These are phyloP conservation scores for Trachelus troglodyta DNA, from an alignment of 2,888 invertebrate species.

Conservation along the genomic window DNA sequence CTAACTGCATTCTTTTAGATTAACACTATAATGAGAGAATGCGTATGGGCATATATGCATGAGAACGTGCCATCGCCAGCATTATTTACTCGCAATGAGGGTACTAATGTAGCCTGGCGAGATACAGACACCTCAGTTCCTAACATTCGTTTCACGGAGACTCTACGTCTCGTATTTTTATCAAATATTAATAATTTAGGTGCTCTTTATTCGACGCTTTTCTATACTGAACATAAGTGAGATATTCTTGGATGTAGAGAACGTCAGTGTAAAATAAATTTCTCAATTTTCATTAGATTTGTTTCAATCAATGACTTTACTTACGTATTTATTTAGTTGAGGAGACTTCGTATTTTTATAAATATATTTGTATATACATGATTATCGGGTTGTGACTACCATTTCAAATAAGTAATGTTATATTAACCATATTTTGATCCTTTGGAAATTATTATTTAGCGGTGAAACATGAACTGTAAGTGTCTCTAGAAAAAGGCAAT, in stretches of 20 bases:
- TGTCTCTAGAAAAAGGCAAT: not conserved
- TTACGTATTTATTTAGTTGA: not conserved
- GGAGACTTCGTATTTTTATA: not conserved
- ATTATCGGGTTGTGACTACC: not conserved
- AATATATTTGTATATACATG: not conserved
- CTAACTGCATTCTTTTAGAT: conserved; percentile 68
- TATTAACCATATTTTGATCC: not conserved
- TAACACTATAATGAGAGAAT: conserved; percentile 83
- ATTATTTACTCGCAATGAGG: conserved; percentile 70
- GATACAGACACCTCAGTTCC: conserved; percentile 79
- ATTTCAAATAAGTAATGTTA: not conserved
- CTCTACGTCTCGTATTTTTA: conserved; percentile 81
- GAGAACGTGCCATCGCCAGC: conserved; percentile 91
- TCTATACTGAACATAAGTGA: conserved; percentile 52
- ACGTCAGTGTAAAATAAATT: not conserved
- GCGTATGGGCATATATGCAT: conserved; percentile 90
- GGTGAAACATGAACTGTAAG: not conserved
- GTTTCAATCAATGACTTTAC: not conserved
- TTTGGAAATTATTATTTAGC: not conserved
- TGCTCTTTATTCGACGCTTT: conserved; percentile 72
- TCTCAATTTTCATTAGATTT: not conserved
- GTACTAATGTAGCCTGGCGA: conserved; percentile 72
- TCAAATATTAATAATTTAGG: conserved; percentile 82
- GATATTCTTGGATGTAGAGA: conserved; percentile 2
- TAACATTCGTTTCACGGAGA: conserved; percentile 81